Conservation (phyloP, 2,797 vertebrate genomes). For the Geotrypetes seraphini region DNA sequence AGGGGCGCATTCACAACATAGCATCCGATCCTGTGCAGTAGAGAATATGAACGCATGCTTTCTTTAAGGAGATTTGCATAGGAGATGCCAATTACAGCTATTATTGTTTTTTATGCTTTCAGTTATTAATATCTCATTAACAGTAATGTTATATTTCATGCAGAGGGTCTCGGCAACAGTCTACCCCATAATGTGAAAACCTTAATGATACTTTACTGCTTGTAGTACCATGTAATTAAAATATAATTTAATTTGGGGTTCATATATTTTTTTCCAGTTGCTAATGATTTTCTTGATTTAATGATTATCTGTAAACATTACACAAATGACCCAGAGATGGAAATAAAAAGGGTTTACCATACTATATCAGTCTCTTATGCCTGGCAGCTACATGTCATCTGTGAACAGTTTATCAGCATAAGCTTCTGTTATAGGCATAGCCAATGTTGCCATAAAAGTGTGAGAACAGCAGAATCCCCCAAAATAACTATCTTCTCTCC, state of each 20-base stretch:
- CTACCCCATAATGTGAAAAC: conserved; percentile 26
- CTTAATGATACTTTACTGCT: conserved; percentile 34
- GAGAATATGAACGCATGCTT: too few relatives aligned
- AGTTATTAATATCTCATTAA: conserved; percentile 38
- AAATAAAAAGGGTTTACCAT: too few relatives aligned
- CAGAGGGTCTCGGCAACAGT: conserved; percentile 25
- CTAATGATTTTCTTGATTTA: conserved; percentile 26
- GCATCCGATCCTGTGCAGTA: too few relatives aligned
- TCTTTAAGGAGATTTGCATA: conserved; percentile 32
- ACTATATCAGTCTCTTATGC: too few relatives aligned
- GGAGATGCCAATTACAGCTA: conserved; percentile 29
- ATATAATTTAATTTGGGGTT: conserved; percentile 38
- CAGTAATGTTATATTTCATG: conserved; percentile 31
- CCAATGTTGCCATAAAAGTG: too few relatives aligned
- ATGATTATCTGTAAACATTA: conserved; percentile 31
- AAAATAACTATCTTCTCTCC: too few relatives aligned
- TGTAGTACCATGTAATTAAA: conserved; percentile 36
- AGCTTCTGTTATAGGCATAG: too few relatives aligned
- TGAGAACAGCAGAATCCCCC: too few relatives aligned
- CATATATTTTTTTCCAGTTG: conserved; percentile 15
- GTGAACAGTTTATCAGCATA: too few relatives aligned
- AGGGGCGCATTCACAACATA: too few relatives aligned
- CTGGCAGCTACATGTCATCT: too few relatives aligned
- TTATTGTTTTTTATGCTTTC: conserved; percentile 24
- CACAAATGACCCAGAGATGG: too few relatives aligned